Evolutionary conservation across 2,113 vertebrate species (phyloP).

Genomic region (Brachionichthys hirsutus): DNA sequence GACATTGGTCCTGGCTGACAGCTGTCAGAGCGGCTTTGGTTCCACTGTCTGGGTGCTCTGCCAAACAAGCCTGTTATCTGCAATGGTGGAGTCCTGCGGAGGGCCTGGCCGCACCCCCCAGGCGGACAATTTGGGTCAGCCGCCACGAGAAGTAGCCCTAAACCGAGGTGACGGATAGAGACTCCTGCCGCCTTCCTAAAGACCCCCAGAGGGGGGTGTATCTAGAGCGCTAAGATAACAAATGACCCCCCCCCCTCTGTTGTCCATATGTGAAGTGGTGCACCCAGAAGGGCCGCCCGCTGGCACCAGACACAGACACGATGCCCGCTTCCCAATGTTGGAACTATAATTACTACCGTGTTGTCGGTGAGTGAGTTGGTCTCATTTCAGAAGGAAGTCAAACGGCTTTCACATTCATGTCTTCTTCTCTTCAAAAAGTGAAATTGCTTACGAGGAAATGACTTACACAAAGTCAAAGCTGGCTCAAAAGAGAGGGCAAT

Average conservation of each 20-base stretch:
- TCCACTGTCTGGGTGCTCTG: slow-evolving; percentile 63
- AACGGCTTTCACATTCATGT: neutral
- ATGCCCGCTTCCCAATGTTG: slow-evolving; percentile 21
- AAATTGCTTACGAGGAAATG: slow-evolving; percentile 10
- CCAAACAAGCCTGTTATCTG: slow-evolving; percentile 70
- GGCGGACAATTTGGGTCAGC: slow-evolving; percentile 69
- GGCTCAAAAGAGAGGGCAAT: slow-evolving; percentile 34
- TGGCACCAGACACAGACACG: slow-evolving; percentile 9
- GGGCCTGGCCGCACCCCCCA: slow-evolving; percentile 36
- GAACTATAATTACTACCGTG: neutral
- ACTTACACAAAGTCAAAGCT: slow-evolving; percentile 32
- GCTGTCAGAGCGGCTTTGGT: slow-evolving; percentile 75
- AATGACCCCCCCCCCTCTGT: slow-evolving; percentile 31
- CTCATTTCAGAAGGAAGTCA: slow-evolving; percentile 11
- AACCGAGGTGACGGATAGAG: slow-evolving; percentile 71
- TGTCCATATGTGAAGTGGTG: slow-evolving; percentile 15
- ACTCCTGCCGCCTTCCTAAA: slow-evolving; percentile 29
- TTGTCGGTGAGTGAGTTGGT: slow-evolving; percentile 6
- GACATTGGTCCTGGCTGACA: slow-evolving; percentile 68
- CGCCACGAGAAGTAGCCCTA: slow-evolving; percentile 52
- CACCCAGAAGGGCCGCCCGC: slow-evolving; percentile 18
- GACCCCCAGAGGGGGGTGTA: slow-evolving; percentile 33
- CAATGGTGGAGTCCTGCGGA: slow-evolving; percentile 24
- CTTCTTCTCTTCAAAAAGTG: slow-evolving; percentile 13
- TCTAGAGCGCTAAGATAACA: slow-evolving; percentile 45